Percentiles rank a stretch among this genome's conserved stretches.
Conservation (phyloP, 2,888 invertebrate species). For the Germaria angustata region DNA sequence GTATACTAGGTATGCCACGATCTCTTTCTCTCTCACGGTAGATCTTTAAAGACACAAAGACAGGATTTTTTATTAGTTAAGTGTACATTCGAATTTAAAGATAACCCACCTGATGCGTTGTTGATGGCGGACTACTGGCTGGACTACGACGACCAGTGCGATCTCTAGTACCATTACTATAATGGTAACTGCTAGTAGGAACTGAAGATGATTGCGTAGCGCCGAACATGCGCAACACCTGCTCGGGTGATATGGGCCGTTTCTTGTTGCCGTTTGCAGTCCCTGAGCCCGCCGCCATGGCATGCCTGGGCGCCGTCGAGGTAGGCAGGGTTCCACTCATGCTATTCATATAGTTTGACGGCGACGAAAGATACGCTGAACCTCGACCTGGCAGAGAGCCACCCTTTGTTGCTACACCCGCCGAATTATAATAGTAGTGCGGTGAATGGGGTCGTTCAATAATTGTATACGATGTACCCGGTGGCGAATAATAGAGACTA, state of each 20-base stretch:
- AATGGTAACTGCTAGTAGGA: slow-evolving; percentile 81
- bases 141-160: slow-evolving; percentile 82
- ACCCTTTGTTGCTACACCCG: slow-evolving; percentile 79
- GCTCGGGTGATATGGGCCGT: slow-evolving; percentile 91
- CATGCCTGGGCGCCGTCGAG: slow-evolving; percentile 79
- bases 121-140: slow-evolving; percentile 89
- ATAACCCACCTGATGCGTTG: slow-evolving; percentile 85
- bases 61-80: neutral
- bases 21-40: slow-evolving; percentile 82
- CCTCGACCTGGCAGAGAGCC: slow-evolving; percentile 81
- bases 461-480: slow-evolving; percentile 93
- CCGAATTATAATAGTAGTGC: slow-evolving; percentile 82
- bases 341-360: slow-evolving; percentile 82
- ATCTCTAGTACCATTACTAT: slow-evolving; percentile 79
- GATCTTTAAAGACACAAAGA: slow-evolving; percentile 78
- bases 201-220: slow-evolving; percentile 81
- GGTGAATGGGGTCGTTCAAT: slow-evolving; percentile 89
- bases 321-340: slow-evolving; percentile 78
- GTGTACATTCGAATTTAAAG: neutral
- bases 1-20: slow-evolving; percentile 84
- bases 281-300: slow-evolving; percentile 74
- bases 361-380: slow-evolving; percentile 86
- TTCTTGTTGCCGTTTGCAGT: slow-evolving; percentile 82
- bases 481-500: slow-evolving; percentile 91
- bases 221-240: slow-evolving; percentile 86